Percentiles rank a stretch among this genome's conserved stretches.
Evolutionary conservation across 2,113 vertebrate species (phyloP).

Genomic region (Rhinolophus sinicus): DNA sequence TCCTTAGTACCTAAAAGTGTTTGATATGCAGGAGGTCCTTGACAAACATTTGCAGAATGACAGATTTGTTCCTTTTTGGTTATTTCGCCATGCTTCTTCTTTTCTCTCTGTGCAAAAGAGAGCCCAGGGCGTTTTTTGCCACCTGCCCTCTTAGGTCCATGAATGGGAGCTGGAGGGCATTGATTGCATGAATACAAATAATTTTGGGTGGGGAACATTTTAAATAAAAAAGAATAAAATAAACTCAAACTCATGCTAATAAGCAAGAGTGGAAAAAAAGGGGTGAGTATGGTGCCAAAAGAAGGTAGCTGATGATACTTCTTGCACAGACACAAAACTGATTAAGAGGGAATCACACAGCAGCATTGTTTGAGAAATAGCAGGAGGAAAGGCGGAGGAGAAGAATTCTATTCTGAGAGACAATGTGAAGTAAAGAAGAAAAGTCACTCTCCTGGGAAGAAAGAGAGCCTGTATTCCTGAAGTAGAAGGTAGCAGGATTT

Average conservation of each 20-base stretch:
- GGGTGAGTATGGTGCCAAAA: fast-evolving
- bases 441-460: background rate
- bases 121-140: background rate
- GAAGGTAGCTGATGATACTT: background rate
- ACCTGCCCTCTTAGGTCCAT: background rate
- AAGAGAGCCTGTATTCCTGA: background rate
- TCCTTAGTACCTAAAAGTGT: no score
- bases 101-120: background rate
- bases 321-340: background rate
- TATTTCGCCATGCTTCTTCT: background rate
- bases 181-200: background rate
- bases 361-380: background rate
- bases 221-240: background rate
- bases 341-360: background rate
- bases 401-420: slow-evolving; percentile 55
- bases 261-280: background rate
- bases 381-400: background rate
- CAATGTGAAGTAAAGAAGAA: background rate
- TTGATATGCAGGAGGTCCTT: background rate
- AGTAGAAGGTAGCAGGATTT: background rate
- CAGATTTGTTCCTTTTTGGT: background rate
- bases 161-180: background rate
- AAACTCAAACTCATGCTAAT: background rate
- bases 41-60: background rate
- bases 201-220: background rate